Percentiles rank a stretch among this genome's conserved stretches.
These are phyloP conservation scores for Bradypus variegatus DNA, from an alignment of 2,797 vertebrate genomes.

Conservation along the genomic window DNA sequence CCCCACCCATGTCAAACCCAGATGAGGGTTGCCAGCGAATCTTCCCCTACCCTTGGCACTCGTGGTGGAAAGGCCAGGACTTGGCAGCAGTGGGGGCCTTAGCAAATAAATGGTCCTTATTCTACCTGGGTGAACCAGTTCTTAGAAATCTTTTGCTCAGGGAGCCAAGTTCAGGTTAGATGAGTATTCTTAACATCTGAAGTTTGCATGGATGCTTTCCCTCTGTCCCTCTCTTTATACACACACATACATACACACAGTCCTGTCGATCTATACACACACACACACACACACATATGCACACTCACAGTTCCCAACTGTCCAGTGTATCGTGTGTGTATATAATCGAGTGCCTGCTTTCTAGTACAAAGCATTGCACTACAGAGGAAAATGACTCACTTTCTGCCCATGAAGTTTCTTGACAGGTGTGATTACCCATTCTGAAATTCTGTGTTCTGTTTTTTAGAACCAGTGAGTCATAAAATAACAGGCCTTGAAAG, in stretches of 20 bases:
- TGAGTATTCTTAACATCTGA: not conserved
- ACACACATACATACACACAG: not conserved
- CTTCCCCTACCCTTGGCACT: not conserved
- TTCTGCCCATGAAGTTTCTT: not conserved
- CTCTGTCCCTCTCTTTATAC: too few species aligned
- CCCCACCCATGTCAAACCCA: too few species aligned
- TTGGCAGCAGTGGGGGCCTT: not conserved
- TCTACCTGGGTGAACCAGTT: too few species aligned
- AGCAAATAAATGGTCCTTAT: not conserved
- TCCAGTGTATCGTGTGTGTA: not conserved
- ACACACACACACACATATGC: too few species aligned
- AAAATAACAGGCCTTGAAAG: not conserved
- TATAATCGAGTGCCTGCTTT: not conserved
- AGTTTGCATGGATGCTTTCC: not conserved
- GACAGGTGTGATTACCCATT: not conserved
- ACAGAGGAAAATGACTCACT: not conserved
- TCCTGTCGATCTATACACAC: not conserved
- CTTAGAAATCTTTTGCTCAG: not conserved
- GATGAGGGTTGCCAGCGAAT: too few species aligned
- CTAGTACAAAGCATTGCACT: not conserved
- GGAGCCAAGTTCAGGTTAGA: not conserved
- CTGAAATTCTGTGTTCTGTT: not conserved
- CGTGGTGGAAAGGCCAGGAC: not conserved
- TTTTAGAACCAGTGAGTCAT: constrained; percentile 10
- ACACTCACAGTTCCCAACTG: not conserved